Percentiles rank a stretch among this genome's conserved stretches.
phyloP scores from a whole-genome alignment of 2,113 vertebrate species.

The Pterocles gutturalis region DNA sequence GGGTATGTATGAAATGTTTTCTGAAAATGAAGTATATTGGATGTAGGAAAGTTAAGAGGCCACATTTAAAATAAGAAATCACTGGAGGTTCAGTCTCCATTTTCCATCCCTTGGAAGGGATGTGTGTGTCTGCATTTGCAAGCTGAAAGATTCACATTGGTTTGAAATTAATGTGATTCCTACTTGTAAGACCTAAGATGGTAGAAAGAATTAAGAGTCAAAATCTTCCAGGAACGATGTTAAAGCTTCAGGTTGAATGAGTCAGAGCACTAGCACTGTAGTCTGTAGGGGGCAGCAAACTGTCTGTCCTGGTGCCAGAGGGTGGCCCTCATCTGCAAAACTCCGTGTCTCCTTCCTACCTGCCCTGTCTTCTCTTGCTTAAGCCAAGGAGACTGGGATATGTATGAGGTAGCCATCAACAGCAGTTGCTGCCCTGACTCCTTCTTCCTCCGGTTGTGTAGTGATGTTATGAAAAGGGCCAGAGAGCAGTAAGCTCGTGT shows the following conservation, averaged over 20 bases:
- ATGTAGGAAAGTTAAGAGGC: not conserved
- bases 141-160: not conserved
- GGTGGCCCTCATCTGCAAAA: not conserved
- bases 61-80: not conserved
- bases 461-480: not conserved
- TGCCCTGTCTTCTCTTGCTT: not conserved
- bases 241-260: not conserved
- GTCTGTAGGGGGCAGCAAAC: constrained; percentile 34
- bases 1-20: not conserved
- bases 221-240: not conserved
- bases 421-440: not conserved
- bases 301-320: not conserved
- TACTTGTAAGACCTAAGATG: not conserved
- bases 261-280: not conserved
- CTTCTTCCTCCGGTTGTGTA: not conserved
- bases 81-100: not conserved
- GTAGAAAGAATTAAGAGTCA: not conserved
- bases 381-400: not conserved
- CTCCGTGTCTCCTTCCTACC: not conserved
- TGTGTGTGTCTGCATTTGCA: not conserved
- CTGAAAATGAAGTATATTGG: not conserved
- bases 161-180: not conserved
- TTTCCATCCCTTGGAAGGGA: not conserved
- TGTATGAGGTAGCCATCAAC: not conserved
- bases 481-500: not conserved